Evolutionary conservation across 1,140 invertebrate species (phyloP), one percentile per base, ranked within the genome.

Genomic region (Bombus waltoni): DNA sequence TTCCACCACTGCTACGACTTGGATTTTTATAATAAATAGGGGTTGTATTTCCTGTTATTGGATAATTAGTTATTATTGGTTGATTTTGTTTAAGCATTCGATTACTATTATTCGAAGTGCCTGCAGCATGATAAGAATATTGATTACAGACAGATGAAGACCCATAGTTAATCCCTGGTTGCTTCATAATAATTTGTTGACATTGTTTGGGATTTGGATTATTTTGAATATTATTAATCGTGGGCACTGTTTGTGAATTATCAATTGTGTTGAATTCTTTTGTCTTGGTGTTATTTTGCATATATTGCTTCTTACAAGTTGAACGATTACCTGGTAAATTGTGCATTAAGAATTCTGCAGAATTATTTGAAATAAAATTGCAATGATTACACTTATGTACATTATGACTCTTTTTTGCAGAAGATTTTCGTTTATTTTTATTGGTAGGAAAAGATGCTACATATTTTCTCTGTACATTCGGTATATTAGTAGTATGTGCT

Each of bases 251-350:
- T 35, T 38, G 22, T n/a, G 9, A 6, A 62, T 25, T 32, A 32
- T 32, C 28, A 18, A 22, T 5, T n/a, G 47, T 11, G 8, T 42
- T 22, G 6, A 15, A 1, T 22, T 5, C 0, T 32, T 47, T 22
- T 0, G 0, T 3, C 18, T 32, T 3, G 0, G 1, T 25, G 2
- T 0, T 3, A 35, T 25, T 10, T 25, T 32, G 18, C 22, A 2
- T 2, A 44, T 59, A 25, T 28, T 38, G 74, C 10, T 25, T 62
- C 15, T 65, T 25, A 15, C 57, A 77, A 13, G 25, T 5, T 9
- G 8, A 18, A n/a, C 0, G 11, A 11, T 40, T 65, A 8, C 59
- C 75, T 13, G 59, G 4, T 22, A 42, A 28, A 6, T 22, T 28
- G 28, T 78, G 40, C 10, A 22, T 32, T 28, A 32, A n/a, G 13